Percentiles rank a stretch among this genome's conserved stretches.
Conservation (phyloP, 2,888 invertebrate genomes). For the Dryadula phaetusa region DNA sequence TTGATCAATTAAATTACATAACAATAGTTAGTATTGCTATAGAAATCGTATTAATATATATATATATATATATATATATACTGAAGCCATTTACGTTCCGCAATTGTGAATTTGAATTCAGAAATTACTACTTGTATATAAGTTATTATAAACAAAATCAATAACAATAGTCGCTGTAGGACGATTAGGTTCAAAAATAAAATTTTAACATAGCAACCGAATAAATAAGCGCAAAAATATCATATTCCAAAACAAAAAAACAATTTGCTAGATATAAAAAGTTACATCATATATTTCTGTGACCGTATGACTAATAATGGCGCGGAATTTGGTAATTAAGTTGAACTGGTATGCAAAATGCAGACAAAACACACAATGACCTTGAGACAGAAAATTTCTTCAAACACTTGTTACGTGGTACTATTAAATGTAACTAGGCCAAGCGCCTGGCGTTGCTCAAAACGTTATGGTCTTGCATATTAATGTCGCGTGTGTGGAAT, state of each 20-base stretch:
- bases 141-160: no score
- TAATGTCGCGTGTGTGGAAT: slow-evolving; percentile 43
- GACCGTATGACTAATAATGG: not conserved
- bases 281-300: not conserved
- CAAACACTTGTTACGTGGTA: slow-evolving; percentile 27
- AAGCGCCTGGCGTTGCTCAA: slow-evolving; percentile 51
- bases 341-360: not conserved
- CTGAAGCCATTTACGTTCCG: no score
- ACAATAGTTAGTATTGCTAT: no score
- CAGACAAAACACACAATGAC: slow-evolving; percentile 11
- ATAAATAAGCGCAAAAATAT: not conserved
- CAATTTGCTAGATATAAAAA: not conserved
- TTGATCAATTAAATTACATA: not conserved
- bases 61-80: no score
- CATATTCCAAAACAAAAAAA: not conserved
- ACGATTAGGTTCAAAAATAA: no score
- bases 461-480: slow-evolving; percentile 47
- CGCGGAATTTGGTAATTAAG: slow-evolving; percentile 4
- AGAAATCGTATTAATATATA: no score
- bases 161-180: no score
- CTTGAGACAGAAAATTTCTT: slow-evolving; percentile 38
- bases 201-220: not conserved
- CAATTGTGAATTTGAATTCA: no score
- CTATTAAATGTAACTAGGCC: slow-evolving; percentile 48
- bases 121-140: no score